Evolutionary conservation across 2,888 invertebrate species (phyloP), one percentile per base, ranked within the genome.

Genomic region (Palloptera scutellata): DNA sequence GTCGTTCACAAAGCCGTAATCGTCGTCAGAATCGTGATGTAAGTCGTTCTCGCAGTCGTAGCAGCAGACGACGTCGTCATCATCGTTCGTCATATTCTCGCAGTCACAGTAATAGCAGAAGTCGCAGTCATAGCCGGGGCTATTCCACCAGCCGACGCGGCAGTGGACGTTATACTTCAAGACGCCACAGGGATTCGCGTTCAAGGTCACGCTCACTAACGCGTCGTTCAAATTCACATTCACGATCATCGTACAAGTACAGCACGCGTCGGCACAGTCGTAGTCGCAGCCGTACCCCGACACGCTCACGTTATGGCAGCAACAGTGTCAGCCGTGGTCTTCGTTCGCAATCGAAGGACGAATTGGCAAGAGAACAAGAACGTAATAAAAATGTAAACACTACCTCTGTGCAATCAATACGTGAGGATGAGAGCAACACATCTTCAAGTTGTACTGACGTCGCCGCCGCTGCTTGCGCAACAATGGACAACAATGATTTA

Each of bases 1-100:
- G 73, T 66, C 74, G 71, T 20, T 70, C 72, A 40, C 20, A 68
- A 45, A 72, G 72, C 13, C 67, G 68, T 17, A 64, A 68, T 30
- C 57, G 67, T 45, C 63, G 67, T 17, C 63, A 64, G 4, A 61
- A 62, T 40, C 52, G 51, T 53, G 15, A 40, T 8, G 53, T 43
- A 13, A 61, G 41, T 58, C 64, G 64, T 42, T 59, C 64, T 9
- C 55, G 67, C 42, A 61, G 61, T 52, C 64, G 62, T 54, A 63
- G 69, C 42, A n/a, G 59, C 30, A 66, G 64, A 30, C 51, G 57
- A 30, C 64, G 61, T 45, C 65, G 73, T 10, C 54, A 54, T 1
- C 66, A 54, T 20, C 69, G 69, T 52, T 57, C 67, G 17, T 55
- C 71, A 43, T 30, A 66, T 45, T 70, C 68, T 40, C 71, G 69